Conservation (phyloP, 2,888 invertebrate genomes). For the Aquatica leii region DNA sequence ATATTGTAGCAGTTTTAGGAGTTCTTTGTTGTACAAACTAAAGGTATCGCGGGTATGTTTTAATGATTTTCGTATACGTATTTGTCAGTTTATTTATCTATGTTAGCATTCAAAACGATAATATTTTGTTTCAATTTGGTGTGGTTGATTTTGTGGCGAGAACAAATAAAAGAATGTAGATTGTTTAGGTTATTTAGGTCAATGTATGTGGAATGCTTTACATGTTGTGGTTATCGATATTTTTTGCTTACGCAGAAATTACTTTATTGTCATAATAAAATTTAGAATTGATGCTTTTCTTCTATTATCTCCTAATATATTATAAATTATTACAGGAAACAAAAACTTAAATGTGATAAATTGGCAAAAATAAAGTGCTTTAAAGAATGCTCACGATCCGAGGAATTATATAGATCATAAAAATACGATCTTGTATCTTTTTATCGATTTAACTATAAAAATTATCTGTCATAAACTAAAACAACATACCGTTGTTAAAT, state of each 20-base stretch:
- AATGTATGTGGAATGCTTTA: not conserved
- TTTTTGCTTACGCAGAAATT: not conserved
- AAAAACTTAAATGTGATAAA: conserved; percentile 29
- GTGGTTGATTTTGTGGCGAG: not conserved
- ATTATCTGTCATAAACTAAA: conserved; percentile 29
- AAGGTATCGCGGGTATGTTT: too few relatives aligned
- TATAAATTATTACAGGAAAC: conserved; percentile 9
- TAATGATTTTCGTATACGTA: too few relatives aligned
- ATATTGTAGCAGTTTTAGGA: too few relatives aligned
- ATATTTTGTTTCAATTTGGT: conserved; percentile 4
- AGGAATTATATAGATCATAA: conserved; percentile 32
- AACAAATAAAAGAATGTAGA: not conserved
- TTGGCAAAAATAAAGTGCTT: conserved; percentile 22
- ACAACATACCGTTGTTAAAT: conserved; percentile 24
- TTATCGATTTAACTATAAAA: conserved; percentile 29
- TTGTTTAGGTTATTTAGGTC: not conserved
- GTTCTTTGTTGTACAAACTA: too few relatives aligned
- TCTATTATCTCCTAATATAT: too few relatives aligned
- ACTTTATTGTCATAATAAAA: too few relatives aligned
- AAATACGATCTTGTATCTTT: conserved; percentile 27
- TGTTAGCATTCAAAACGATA: not conserved
- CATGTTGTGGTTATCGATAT: not conserved
- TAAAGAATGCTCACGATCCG: conserved; percentile 25
- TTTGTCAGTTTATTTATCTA: too few relatives aligned
- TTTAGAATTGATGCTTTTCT: too few relatives aligned